Conservation (phyloP, 2,888 invertebrate species). For the Gortyna flavago region DNA sequence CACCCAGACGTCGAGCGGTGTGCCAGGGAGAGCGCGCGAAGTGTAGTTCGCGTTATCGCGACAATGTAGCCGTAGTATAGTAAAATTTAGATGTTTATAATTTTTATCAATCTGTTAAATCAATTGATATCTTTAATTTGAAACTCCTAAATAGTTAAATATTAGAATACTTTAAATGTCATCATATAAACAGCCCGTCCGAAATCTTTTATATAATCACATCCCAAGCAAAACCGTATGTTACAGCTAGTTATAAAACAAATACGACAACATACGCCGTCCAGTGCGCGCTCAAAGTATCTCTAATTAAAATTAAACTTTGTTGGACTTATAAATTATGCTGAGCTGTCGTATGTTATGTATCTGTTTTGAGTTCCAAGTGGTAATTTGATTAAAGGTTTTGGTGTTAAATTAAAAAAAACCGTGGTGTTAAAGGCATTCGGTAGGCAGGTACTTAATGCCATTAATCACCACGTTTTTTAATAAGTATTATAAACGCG, state of each 20-base stretch:
- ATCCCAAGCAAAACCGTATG: background rate
- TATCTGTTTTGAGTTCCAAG: background rate
- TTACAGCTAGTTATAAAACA: conserved; percentile 30
- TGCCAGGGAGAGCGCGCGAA: too few species aligned
- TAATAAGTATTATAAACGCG: too few species aligned
- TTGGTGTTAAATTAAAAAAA: background rate
- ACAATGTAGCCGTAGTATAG: too few species aligned
- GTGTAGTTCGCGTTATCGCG: too few species aligned
- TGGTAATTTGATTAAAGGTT: background rate
- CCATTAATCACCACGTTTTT: background rate
- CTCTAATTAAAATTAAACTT: conserved; percentile 75
- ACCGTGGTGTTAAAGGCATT: background rate
- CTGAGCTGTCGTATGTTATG: background rate
- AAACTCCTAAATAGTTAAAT: background rate
- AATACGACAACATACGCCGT: conserved; percentile 52
- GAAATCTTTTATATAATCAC: background rate
- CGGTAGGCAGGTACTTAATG: background rate
- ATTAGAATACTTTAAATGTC: background rate
- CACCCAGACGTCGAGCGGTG: too few species aligned
- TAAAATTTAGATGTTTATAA: too few species aligned
- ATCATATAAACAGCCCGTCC: background rate
- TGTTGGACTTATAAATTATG: conserved; percentile 69
- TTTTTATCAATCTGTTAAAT: too few species aligned
- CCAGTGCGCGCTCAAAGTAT: conserved; percentile 61
- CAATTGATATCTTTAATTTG: background rate